Percentiles rank a stretch among this genome's conserved stretches.
These are phyloP conservation scores for Mesoclemmys tuberculata DNA, from an alignment of 2,113 vertebrate species.

Conservation along the genomic window DNA sequence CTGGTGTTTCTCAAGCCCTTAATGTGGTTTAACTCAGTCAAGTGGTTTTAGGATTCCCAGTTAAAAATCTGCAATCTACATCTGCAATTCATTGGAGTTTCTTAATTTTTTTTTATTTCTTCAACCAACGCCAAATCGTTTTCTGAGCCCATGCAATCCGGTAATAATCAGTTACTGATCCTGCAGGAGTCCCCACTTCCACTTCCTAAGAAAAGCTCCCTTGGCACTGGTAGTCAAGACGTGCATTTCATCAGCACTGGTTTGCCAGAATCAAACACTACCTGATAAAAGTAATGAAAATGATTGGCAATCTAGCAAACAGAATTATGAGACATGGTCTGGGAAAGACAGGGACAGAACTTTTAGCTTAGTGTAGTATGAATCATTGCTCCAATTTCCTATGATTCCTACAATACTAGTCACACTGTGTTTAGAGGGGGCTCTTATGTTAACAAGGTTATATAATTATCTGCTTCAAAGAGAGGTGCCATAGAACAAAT, in stretches of 20 bases:
- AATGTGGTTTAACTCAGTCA: slow-evolving; percentile 44
- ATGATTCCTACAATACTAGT: neutral
- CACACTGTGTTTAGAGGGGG: neutral
- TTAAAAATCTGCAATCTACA: slow-evolving; percentile 29
- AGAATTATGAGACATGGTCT: neutral
- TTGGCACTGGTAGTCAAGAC: neutral
- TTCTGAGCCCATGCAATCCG: slow-evolving; percentile 7
- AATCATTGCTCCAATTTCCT: neutral
- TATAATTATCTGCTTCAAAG: neutral
- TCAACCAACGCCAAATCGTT: slow-evolving; percentile 1
- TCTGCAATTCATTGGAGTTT: slow-evolving; percentile 40
- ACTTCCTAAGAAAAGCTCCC: slow-evolving; percentile 6
- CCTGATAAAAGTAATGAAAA: slow-evolving; percentile 20
- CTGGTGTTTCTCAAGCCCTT: slow-evolving; percentile 56
- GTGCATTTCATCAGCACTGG: neutral
- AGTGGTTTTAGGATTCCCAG: slow-evolving; percentile 51
- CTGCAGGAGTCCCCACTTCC: slow-evolving; percentile 42
- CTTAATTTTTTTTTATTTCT: slow-evolving; percentile 48
- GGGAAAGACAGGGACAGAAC: neutral
- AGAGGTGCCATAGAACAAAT: neutral
- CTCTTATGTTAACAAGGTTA: neutral
- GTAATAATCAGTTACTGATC: slow-evolving; percentile 42
- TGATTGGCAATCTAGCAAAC: neutral
- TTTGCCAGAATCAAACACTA: slow-evolving; percentile 9
- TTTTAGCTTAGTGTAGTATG: neutral